Evolutionary conservation across 1,140 invertebrate species (phyloP).

Genomic region (Diorhabda elongata): DNA sequence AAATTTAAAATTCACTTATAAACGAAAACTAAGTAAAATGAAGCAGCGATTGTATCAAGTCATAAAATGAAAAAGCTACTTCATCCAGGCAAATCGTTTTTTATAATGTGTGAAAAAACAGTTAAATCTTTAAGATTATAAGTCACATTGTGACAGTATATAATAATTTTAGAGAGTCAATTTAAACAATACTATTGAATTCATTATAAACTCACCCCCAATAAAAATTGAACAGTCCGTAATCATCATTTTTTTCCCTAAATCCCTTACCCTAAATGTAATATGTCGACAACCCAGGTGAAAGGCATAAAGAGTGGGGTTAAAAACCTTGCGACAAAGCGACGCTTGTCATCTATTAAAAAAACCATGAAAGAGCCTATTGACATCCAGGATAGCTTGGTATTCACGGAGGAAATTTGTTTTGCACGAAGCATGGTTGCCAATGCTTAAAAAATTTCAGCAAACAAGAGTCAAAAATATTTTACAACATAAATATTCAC

Average conservation of each 20-base stretch:
- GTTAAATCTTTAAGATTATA: too few relatives aligned
- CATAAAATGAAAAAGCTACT: too few relatives aligned
- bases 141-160: too few relatives aligned
- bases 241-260: background rate
- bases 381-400: background rate
- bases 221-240: background rate
- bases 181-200: too few relatives aligned
- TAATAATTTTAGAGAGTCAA: too few relatives aligned
- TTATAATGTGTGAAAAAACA: too few relatives aligned
- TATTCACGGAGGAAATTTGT: background rate
- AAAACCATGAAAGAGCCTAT: constrained; percentile 2
- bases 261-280: background rate
- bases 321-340: background rate
- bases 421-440: background rate
- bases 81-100: too few relatives aligned
- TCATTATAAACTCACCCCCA: background rate
- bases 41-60: too few relatives aligned
- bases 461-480: too few relatives aligned
- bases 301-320: background rate
- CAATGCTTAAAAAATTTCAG: background rate
- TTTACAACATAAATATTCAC: too few relatives aligned
- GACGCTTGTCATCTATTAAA: background rate
- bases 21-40: too few relatives aligned
- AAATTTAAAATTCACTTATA: too few relatives aligned
- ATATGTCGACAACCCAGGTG: background rate